A percentile compares a stretch with the other conserved stretches of the same genome.
Conservation (phyloP, 2,888 invertebrate genomes). For the Phengaris alcon region DNA sequence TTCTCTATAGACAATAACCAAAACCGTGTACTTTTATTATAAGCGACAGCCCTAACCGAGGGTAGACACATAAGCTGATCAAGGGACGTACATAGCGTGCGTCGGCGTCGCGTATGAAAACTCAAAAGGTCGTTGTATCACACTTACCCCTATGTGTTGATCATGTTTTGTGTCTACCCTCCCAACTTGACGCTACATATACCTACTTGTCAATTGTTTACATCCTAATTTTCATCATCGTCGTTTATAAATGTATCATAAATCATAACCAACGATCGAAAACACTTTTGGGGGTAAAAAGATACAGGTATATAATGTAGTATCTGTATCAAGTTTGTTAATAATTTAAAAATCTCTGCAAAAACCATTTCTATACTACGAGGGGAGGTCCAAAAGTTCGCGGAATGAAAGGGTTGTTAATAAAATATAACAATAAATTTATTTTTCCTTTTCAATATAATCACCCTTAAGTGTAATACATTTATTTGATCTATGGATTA, state of each 20-base stretch:
- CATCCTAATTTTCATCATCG: not conserved
- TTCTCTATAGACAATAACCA: not conserved
- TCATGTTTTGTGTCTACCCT: not conserved
- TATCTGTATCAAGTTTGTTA: too few species aligned
- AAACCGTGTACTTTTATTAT: not conserved
- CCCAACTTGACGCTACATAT: not conserved
- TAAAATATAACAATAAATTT: too few species aligned
- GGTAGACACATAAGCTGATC: not conserved
- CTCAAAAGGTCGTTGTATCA: conserved; percentile 14
- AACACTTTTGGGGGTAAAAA: too few species aligned
- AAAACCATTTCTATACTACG: too few species aligned
- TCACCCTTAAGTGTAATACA: too few species aligned
- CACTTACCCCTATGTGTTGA: not conserved
- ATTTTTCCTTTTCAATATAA: too few species aligned
- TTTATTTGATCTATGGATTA: too few species aligned
- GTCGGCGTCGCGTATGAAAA: not conserved
- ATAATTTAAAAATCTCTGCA: too few species aligned
- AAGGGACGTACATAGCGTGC: not conserved
- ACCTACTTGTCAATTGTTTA: not conserved
- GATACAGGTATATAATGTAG: too few species aligned
- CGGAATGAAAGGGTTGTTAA: too few species aligned
- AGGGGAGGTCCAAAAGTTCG: too few species aligned
- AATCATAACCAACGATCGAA: too few species aligned
- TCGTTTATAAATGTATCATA: not conserved
- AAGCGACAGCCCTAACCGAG: not conserved